These are phyloP conservation scores for Pedionomus torquatus DNA, from an alignment of 2,113 vertebrate genomes.

Conservation along the genomic window DNA sequence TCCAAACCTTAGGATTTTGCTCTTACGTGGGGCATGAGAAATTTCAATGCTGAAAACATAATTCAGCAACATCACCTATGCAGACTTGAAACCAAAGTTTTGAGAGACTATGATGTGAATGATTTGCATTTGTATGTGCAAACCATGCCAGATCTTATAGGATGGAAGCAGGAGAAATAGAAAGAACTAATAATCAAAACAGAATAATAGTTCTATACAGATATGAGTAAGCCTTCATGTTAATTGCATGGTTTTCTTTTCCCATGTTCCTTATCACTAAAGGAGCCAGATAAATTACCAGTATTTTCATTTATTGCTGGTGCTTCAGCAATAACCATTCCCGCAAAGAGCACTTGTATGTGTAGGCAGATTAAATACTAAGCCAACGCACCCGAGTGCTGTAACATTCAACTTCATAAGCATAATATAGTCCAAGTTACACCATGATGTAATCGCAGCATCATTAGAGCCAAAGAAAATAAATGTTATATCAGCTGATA, in stretches of 20 bases:
- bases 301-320: neutral
- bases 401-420: neutral
- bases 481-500: constrained; percentile 15
- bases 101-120: neutral
- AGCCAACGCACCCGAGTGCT: neutral
- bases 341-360: neutral
- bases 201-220: neutral
- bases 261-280: neutral
- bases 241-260: neutral
- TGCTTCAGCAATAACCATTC: neutral
- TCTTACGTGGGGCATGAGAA: neutral
- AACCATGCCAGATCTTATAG: neutral
- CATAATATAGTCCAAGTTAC: neutral
- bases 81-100: neutral
- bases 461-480: constrained; percentile 25
- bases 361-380: neutral
- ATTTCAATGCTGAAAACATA: neutral
- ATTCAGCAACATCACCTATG: neutral
- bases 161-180: neutral
- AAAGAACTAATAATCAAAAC: neutral
- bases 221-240: neutral
- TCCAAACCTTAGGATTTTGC: neutral
- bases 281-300: neutral
- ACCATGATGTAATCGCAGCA: neutral
- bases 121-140: neutral